Base-by-base conservation (phyloP, 2,888 invertebrate species). In the Dicranocentrus wangi region DNA sequence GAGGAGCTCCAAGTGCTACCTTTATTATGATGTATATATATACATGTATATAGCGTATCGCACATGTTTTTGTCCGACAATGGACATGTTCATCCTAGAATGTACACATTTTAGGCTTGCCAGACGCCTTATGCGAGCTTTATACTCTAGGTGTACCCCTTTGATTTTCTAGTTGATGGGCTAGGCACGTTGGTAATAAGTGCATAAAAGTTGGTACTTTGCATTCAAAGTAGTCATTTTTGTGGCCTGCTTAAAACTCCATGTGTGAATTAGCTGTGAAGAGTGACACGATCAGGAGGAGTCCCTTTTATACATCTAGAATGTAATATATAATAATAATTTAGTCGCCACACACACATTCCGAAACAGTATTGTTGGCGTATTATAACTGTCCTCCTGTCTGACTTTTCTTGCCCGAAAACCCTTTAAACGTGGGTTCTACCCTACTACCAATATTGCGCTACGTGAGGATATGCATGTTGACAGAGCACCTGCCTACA, bases 221-320 rank as follows among this genome's bases (percentile, higher is more conserved):
- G 60, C 25, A 25, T 60, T 60, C 25, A 28, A 60, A 60, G 13
- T 27, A n/a, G n/a, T n/a, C n/a, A n/a, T 60, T 60, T 60, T 27
- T 7, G 13, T 25, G 25, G 5, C 25, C 23, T 27, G 1, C 21
- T 10, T 60, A 15, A 25, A 15, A 23, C 19, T 27, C 13, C 60
- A 60, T 60, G 60, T 28, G 60, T 27, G 28, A 60, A 60, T 25
- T 60, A 60, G 60, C 17, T 17, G 28, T 53, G 7, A n/a, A 53
- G 53, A 28, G 27, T 60, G 60, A 60, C 60, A 60, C 10, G 13
- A 3, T 5, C 27, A 60, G 25, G 39, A 39, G 39, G 8, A 8
- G 7, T 39, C 13, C 39, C 39, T 13, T 39, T 39, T 39, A n/a
- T n/a, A n/a, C n/a, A n/a, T n/a, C n/a, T n/a, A n/a, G n/a, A n/a